These are phyloP conservation scores for Drosophila azteca DNA, from an alignment of 1,140 invertebrate species.

Conservation along the genomic window DNA sequence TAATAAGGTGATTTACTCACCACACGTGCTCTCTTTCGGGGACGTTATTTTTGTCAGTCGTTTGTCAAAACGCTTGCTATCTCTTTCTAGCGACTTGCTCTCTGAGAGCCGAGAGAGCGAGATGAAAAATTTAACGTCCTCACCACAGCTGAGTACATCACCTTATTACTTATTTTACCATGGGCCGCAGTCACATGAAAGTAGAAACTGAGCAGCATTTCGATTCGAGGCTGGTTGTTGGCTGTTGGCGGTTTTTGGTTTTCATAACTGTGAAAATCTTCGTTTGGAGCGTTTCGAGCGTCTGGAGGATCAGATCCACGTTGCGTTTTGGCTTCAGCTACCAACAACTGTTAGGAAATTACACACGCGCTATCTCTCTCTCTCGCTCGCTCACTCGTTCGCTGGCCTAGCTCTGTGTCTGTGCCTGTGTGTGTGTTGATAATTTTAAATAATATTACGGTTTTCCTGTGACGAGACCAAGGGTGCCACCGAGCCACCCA, in stretches of 20 bases:
- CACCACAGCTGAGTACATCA: too few species aligned
- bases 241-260: too few species aligned
- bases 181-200: too few species aligned
- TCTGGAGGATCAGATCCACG: conserved; percentile 83
- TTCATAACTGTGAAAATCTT: too few species aligned
- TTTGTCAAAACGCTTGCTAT: too few species aligned
- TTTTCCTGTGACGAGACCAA: conserved; percentile 20
- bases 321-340: conserved; percentile 59
- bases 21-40: too few species aligned
- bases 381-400: conserved; percentile 49
- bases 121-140: too few species aligned
- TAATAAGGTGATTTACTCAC: too few species aligned
- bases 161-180: too few species aligned
- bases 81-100: too few species aligned
- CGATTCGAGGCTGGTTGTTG: conserved; percentile 34
- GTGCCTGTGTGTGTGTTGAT: conserved; percentile 54
- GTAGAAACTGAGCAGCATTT: conserved; percentile 19
- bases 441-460: conserved; percentile 38
- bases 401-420: conserved; percentile 51
- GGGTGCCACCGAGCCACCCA: conserved; percentile 11
- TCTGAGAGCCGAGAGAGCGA: too few species aligned
- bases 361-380: conserved; percentile 57
- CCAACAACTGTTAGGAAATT: conserved; percentile 64
- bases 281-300: conserved; percentile 78
- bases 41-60: too few species aligned